Evolutionary conservation across 1,140 invertebrate species (phyloP).

Genomic region (Drosophila setifemur): DNA sequence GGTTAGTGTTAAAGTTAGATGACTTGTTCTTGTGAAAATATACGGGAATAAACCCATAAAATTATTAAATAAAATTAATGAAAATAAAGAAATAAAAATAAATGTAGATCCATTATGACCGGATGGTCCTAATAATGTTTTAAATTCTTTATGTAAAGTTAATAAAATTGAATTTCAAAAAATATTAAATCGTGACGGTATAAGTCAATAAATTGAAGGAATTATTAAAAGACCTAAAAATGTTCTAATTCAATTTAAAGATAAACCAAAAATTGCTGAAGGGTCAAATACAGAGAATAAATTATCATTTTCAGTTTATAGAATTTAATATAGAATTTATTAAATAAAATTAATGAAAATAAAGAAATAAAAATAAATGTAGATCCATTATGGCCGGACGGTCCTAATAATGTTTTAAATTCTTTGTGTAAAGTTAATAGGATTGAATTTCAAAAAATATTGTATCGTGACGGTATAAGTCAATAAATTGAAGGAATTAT

Average conservation of each 20-base stretch:
- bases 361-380: conserved; percentile 84
- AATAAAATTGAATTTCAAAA: conserved; percentile 82
- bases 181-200: conserved; percentile 83
- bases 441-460: no score
- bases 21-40: conserved; percentile 86
- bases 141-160: conserved; percentile 84
- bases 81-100: conserved; percentile 84
- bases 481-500: no score
- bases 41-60: conserved; percentile 87
- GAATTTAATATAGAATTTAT: no score
- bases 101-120: conserved; percentile 82
- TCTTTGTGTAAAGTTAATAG: no score
- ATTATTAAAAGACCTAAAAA: conserved; percentile 83
- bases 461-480: no score
- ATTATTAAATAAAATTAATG: conserved; percentile 85
- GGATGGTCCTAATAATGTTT: conserved; percentile 82
- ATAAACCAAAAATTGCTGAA: conserved; percentile 82
- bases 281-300: conserved; percentile 85
- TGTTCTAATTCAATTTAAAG: conserved; percentile 84
- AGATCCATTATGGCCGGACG: conserved; percentile 77
- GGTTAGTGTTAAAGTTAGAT: conserved; percentile 84
- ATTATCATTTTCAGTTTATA: conserved; percentile 84
- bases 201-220: conserved; percentile 83
- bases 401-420: no score
- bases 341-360: conserved; percentile 84